Evolutionary conservation across 2,888 invertebrate genomes (phyloP).

Genomic region (Cryptocephalus moraei): DNA sequence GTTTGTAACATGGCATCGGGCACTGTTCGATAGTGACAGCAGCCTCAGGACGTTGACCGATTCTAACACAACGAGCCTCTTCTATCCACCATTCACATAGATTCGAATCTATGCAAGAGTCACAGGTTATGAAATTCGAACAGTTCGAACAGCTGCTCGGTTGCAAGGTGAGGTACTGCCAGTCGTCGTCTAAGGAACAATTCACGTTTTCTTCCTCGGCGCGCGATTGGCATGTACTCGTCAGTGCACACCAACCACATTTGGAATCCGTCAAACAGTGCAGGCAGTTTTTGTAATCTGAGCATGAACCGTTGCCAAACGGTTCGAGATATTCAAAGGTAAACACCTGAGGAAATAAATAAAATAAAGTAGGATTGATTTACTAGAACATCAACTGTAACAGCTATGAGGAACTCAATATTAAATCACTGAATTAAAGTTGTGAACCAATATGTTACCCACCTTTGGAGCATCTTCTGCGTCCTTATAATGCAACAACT

Average conservation of each 20-base stretch:
- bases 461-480: slow-evolving; percentile 61
- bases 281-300: slow-evolving; percentile 70
- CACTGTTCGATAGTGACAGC: slow-evolving; percentile 59
- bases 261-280: slow-evolving; percentile 79
- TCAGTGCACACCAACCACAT: slow-evolving; percentile 87
- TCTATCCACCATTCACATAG: slow-evolving; percentile 89
- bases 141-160: slow-evolving; percentile 81
- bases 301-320: slow-evolving; percentile 70
- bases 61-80: slow-evolving; percentile 74
- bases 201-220: slow-evolving; percentile 54
- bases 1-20: slow-evolving; percentile 70
- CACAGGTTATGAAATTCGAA: slow-evolving; percentile 81
- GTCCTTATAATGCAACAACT: slow-evolving; percentile 63
- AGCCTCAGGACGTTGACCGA: slow-evolving; percentile 57
- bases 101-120: slow-evolving; percentile 63
- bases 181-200: slow-evolving; percentile 48
- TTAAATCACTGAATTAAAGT: too few relatives aligned
- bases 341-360: slow-evolving; percentile 41
- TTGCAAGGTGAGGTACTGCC: slow-evolving; percentile 73
- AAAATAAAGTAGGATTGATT: too few relatives aligned
- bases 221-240: slow-evolving; percentile 59
- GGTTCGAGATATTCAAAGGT: slow-evolving; percentile 86
- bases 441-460: neutral
- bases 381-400: too few relatives aligned
- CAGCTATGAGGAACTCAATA: too few relatives aligned